Evolutionary conservation across 1,140 invertebrate species (phyloP), one percentile per base, ranked within the genome.

Genomic region (Ostrea denselamellosa): DNA sequence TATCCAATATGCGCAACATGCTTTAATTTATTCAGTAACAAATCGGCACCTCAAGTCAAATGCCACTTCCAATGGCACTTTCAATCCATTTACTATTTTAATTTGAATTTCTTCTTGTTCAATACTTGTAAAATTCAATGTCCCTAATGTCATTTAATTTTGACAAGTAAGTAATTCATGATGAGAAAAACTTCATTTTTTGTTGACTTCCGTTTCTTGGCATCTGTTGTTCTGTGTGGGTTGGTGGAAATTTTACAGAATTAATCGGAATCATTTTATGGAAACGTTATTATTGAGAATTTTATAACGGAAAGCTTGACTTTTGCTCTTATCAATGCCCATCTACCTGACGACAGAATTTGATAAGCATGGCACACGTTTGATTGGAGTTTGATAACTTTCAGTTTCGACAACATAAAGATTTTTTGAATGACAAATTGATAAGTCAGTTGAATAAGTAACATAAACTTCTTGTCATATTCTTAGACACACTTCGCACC

Each of bases 341-440:
- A 77, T 77, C 68, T 77, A 77, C 28, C 22, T 12, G 68, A 62
- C 25, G 68, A 17, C 68, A 77, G 25, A 77, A 34, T 34, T 77
- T 77, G 68, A 77, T 77, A 77, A 77, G 68, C 68, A 28, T 77
- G 68, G 68, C 68, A 77, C 68, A 77, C 68, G 68, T 77, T 77
- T 77, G 68, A 77, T 77, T 34, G 12, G 68, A 25, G 28, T 22
- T 28, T 14, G 68, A 77, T 77, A 77, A 77, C 68, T 77, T 77
- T 77, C 68, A 77, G 14, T 77, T 77, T 77, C 22, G 68, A 77
- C 68, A 77, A 14, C 68, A 28, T 77, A 34, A 28, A 22, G 28
- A 25, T 77, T 77, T 34, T 12, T 34, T 28, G 28, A 28, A 28
- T 25, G 28, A 25, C 14, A 14, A 28, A 77, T 77, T 25, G 25